Base-by-base conservation (phyloP, 2,888 invertebrate species). In the Conchocele bisecta region DNA sequence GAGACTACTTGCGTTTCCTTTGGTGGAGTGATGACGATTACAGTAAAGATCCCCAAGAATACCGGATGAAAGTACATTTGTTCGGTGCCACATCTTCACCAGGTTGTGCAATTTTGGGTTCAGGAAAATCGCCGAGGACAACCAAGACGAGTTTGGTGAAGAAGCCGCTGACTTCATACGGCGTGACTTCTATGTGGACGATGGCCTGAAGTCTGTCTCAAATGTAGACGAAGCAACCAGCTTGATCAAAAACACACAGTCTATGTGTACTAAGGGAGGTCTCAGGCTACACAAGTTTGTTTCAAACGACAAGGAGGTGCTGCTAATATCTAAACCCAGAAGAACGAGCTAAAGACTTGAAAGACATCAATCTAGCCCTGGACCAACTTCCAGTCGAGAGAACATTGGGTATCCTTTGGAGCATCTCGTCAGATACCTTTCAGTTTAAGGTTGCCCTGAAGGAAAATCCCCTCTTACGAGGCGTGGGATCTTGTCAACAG, bases 21-120 rank as follows among this genome's bases (percentile, higher is more conserved):
- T 82, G 81, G 75, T 83, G 75, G 68, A 48, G 71, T 37, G 37
- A 75, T 56, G 67, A 65, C 13, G 59, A 75, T 42, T 13, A 53
- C 5, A 35, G 48, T 3, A 53, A 35, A 3, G 51, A 56, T 2
- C 58, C 64, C 6, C 9, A 35, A 7, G 78, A 78, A 5, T 75
- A 71, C 44, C 44, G 73, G n/a, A 80, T 80, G 77, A 42, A 20
- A 17, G 67, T 65, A 9, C 71, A 76, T 56, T 31, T 73, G 4
- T 73, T 76, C 66, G 79, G 75, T 9, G 70, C 72, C 7, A 56
- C 77, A 0, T 79, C 79, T 0, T 79, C 72, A 5, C 79, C 77
- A 6, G 72, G 75, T n/a, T 77, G 76, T 31, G 67, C 74, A 1
- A 71, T 29, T 79, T 56, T 39, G 77, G 64, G 2, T 39, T 80